phyloP scores from a whole-genome alignment of 2,888 invertebrate species.

The Lucinisca nassula region DNA sequence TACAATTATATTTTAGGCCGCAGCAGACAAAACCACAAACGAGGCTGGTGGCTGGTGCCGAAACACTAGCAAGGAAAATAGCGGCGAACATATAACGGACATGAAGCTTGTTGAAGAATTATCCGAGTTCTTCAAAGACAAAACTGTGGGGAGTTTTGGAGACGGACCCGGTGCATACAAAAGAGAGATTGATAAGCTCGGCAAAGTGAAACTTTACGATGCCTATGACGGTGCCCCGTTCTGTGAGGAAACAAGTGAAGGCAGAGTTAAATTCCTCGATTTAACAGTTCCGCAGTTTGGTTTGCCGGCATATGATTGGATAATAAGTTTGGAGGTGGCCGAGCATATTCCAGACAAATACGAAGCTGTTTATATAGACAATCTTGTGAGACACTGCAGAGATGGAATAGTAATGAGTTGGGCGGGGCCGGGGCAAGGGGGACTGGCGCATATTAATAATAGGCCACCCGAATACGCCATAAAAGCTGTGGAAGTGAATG shows the following conservation, averaged over 20 bases:
- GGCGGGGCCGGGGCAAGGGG: constrained; percentile 59
- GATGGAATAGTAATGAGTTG: constrained; percentile 69
- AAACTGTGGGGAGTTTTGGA: constrained; percentile 72
- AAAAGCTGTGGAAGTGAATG: neutral
- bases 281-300: constrained; percentile 77
- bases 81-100: constrained; percentile 65
- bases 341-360: constrained; percentile 70
- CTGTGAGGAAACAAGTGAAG: constrained; percentile 67
- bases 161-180: constrained; percentile 75
- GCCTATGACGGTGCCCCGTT: constrained; percentile 75
- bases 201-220: constrained; percentile 62
- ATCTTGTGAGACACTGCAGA: constrained; percentile 69
- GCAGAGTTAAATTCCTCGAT: constrained; percentile 67
- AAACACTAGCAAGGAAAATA: constrained; percentile 53
- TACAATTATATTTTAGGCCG: constrained; percentile 40
- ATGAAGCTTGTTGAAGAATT: constrained; percentile 59
- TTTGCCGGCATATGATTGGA: constrained; percentile 72
- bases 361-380: constrained; percentile 65
- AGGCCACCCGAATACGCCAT: constrained; percentile 24
- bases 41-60: constrained; percentile 69
- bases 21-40: constrained; percentile 44
- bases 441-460: constrained; percentile 28
- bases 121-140: constrained; percentile 59
- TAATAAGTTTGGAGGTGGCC: constrained; percentile 72
- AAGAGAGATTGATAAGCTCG: constrained; percentile 56